Evolutionary conservation across 2,113 vertebrate species (phyloP), one percentile per base, ranked within the genome.

Genomic region (Scalopus aquaticus): DNA sequence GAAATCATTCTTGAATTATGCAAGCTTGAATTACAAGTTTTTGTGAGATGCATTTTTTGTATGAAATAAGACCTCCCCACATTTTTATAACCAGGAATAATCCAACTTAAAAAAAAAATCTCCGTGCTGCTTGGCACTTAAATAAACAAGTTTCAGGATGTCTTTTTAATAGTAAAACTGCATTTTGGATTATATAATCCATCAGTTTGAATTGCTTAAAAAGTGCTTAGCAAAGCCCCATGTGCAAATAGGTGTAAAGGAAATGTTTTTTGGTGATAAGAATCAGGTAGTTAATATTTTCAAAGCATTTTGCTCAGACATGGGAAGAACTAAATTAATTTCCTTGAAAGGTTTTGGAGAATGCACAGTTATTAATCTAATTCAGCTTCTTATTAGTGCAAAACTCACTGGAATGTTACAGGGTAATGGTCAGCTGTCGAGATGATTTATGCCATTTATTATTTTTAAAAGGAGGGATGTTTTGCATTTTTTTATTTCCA

Each of bases 391-490:
- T 89, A 83, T 95, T 97, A 97, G 96, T 89, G 0, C 24, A 83
- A 77, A 95, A 69, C 74, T 90, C 88, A 69, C 37, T 67, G 95
- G 62, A 83, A 87, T 94, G 97, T 90, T 91, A 87, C 95, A 49
- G 54, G 90, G 91, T 96, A 74, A 93, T 76, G 90, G 95, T 95
- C 96, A 97, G 20, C 97, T 97, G 97, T 97, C 76, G 2, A 93
- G 96, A 97, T 96, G 88, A 97, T 96, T 96, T 98, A 94, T 94
- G 88, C 81, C 62, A 95, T 90, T 96, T 95, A 95, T 97, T 96
- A 98, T 97, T 96, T 96, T 96, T 97, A 92, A 97, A 98, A 97
- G 93, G 93, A 90, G 77, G 90, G 76, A 64, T 93, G 93, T 97
- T 98, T 97, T 96, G 94, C 96, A 88, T 96, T 98, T 96, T 96